Evolutionary conservation across 2,113 vertebrate genomes (phyloP).

Genomic region (Myotis yumanensis): DNA sequence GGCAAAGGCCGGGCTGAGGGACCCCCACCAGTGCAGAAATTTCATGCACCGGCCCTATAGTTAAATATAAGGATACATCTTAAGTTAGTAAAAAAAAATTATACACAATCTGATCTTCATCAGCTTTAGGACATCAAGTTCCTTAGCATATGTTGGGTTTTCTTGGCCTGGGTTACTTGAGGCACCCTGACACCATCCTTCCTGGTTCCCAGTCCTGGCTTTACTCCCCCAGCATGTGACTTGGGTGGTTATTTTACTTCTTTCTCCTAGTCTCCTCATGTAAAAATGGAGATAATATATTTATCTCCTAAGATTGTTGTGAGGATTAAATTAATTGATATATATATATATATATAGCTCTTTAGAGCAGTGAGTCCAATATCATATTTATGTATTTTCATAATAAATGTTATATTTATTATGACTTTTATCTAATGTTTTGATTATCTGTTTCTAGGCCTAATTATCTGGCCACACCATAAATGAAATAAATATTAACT

Average conservation of each 20-base stretch:
- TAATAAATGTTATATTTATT: background rate
- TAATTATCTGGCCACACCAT: background rate
- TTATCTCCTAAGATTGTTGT: background rate
- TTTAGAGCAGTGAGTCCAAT: background rate
- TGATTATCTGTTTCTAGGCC: background rate
- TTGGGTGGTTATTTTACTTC: background rate
- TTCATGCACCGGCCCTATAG: no score
- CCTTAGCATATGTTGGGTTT: background rate
- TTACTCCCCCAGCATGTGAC: background rate
- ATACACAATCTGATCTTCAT: background rate
- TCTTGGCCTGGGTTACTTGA: no score
- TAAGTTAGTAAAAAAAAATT: background rate
- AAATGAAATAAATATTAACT: background rate
- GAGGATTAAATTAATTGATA: background rate
- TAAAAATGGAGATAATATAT: background rate
- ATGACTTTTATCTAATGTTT: background rate
- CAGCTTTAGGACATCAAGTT: background rate
- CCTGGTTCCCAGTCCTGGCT: background rate
- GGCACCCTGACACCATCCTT: rapidly evolving
- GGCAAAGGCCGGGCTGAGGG: no score
- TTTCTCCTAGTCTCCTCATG: background rate
- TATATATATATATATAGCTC: background rate
- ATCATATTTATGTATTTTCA: background rate
- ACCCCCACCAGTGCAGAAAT: no score
- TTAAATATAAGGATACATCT: background rate